Evolutionary conservation across 2,888 invertebrate species (phyloP), one percentile per base, ranked within the genome.

Genomic region (Drosophila mulleri): DNA sequence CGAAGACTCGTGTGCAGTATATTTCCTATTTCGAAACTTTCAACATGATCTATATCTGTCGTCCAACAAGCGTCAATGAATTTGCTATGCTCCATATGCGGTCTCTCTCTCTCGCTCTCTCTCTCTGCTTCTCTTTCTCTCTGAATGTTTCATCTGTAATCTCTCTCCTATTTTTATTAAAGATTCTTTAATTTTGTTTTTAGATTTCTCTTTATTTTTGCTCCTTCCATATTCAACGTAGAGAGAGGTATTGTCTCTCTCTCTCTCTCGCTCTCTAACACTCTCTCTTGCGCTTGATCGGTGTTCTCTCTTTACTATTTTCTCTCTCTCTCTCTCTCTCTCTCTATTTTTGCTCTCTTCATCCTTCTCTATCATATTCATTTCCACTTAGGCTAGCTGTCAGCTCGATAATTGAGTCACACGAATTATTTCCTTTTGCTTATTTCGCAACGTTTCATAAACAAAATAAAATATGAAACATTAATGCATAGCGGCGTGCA

Each of bases 401-500:
- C 88, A 89, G 75, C 63, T 39, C 39, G 48, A 72, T 85, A 84
- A 88, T 84, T 85, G 90, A 83, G 66, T 82, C 86, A 78, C 75
- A 67, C 63, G 72, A 65, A 72, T 56, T 42, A 72, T 73, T 88
- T 85, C 64, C 69, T 32, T 18, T 72, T 32, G 66, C 62, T 50
- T 35, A 18, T 44, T 65, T 69, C 58, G 76, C 73, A 64, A 53
- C 62, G 63, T 74, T 89, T 89, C 63, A 85, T 76, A 88, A 89
- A 89, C 85, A 85, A 88, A 52, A 69, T 39, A 67, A 56, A 29
- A 52, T 35, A 37, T 14, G 14, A 35, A 80, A 60, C 4, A 42
- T 47, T 32, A 45, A 50, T 48, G 58, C 56, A 66, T 62, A 61
- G 58, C 50, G 54, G 42, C 52, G 5, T 32, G 7, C 37, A 57